A percentile compares a stretch with the other conserved stretches of the same genome.
phyloP scores from a whole-genome alignment of 1,140 invertebrate species.

The Chrysoperla carnea region DNA sequence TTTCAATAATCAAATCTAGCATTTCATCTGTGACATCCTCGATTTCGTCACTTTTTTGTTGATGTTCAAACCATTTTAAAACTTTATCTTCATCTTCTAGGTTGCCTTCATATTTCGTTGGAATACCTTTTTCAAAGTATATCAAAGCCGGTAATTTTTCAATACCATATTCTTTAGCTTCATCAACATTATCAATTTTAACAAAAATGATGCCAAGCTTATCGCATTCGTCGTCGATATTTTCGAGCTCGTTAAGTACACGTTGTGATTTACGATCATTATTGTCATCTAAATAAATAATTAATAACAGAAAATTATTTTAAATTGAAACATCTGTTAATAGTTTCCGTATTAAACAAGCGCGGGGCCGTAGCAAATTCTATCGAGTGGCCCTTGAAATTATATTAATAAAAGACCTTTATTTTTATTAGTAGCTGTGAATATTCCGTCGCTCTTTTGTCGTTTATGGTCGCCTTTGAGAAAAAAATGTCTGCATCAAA shows the following conservation, averaged over 20 bases:
- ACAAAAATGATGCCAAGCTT: constrained; percentile 73
- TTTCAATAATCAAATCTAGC: constrained; percentile 78
- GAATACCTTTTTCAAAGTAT: constrained; percentile 85
- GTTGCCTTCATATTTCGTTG: constrained; percentile 74
- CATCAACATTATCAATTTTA: constrained; percentile 80
- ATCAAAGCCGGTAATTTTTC: constrained; percentile 69
- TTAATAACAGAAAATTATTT: constrained; percentile 5
- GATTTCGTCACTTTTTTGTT: constrained; percentile 77
- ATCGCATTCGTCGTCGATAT: constrained; percentile 90
- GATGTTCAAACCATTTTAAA: constrained; percentile 70
- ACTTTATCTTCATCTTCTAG: constrained; percentile 83
- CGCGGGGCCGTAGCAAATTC: too few relatives aligned
- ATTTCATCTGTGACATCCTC: constrained; percentile 90
- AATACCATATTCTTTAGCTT: constrained; percentile 81
- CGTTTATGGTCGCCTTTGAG: too few relatives aligned
- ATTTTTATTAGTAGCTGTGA: too few relatives aligned
- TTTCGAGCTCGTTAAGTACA: constrained; percentile 78
- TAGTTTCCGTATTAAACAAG: neutral
- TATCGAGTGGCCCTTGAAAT: too few relatives aligned
- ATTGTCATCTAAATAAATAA: constrained; percentile 73
- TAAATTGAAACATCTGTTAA: neutral
- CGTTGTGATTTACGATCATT: constrained; percentile 75
- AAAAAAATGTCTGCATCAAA: too few relatives aligned
- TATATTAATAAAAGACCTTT: too few relatives aligned
- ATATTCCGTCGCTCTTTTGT: too few relatives aligned